These are phyloP conservation scores for Thereva nobilitata DNA, from an alignment of 2,888 invertebrate species.

Conservation along the genomic window DNA sequence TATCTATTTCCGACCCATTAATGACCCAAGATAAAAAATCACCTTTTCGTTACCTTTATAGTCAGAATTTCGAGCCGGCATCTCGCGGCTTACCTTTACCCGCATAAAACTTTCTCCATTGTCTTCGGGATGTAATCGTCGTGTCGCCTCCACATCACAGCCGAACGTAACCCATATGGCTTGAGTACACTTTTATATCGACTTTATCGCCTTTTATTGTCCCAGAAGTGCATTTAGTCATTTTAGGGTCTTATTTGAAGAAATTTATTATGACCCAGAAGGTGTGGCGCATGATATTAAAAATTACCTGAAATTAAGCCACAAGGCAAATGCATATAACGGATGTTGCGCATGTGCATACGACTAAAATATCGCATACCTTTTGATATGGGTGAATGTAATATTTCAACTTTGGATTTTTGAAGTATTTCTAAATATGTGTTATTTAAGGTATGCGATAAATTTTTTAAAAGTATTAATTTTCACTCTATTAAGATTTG, in stretches of 20 bases:
- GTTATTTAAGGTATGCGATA: too few species aligned
- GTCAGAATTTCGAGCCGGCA: slow-evolving; percentile 1
- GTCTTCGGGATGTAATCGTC: slow-evolving; percentile 6
- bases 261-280: slow-evolving; percentile 26
- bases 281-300: slow-evolving; percentile 11
- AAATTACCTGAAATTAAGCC: too few species aligned
- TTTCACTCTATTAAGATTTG: too few species aligned
- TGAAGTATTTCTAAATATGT: too few species aligned
- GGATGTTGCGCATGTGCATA: too few species aligned
- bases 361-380: too few species aligned
- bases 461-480: too few species aligned
- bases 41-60: background rate
- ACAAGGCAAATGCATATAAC: too few species aligned
- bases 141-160: slow-evolving; percentile 19
- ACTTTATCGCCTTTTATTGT: too few species aligned
- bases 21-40: slow-evolving; percentile 14
- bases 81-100: slow-evolving; percentile 29
- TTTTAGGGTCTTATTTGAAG: slow-evolving; percentile 10
- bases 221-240: too few species aligned
- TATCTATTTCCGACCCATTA: background rate
- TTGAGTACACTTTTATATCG: slow-evolving; percentile 15
- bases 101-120: slow-evolving; percentile 32
- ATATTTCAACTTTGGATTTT: too few species aligned
- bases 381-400: too few species aligned
- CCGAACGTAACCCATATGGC: slow-evolving; percentile 11